Base-by-base conservation (phyloP, 1,140 invertebrate species). In the Nixonia krombeini region DNA sequence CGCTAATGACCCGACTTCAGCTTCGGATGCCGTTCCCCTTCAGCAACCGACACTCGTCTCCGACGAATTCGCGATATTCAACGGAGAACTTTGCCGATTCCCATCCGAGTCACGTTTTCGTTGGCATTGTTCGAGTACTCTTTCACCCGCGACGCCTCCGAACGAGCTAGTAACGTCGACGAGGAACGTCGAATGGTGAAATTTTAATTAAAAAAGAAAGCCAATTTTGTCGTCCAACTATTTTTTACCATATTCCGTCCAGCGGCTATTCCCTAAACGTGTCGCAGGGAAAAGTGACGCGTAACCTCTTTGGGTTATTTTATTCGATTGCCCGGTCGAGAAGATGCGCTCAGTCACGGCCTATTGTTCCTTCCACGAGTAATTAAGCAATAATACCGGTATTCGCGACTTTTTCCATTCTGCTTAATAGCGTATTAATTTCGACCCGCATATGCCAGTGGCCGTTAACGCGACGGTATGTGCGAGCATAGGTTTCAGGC, bases 331-430 rank as follows among this genome's bases (percentile, higher is more conserved):
- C 6, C n/a, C n/a, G n/a, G n/a, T n/a, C n/a, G n/a, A n/a, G n/a
- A n/a, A n/a, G n/a, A n/a, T n/a, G n/a, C n/a, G n/a, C n/a, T 21
- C 21, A 21, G 2, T 21, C 21, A 6, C 6, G 2, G 6, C 21
- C 6, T 21, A 3, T 21, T 21, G 6, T 6, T 21, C 52, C 58
- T 56, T 41, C 7, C 38, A 12, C 57, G 18, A 18, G 47, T 33
- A 66, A 65, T 66, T 57, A 55, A 65, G 37, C 47, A 46, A 70
- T n/a, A n/a, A n/a, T 70, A 62, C 42, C 18, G 47, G 52, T 56
- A 52, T 52, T 47, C 23, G 12, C 18, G 10, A 29, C 33, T 70
- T 70, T 63, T 41, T 57, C 49, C 68, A 66, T 62, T 63, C 56
- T 62, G 58, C 62, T 18, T 18, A 18, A 40, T 40, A 52, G 50